A percentile compares a stretch with the other conserved stretches of the same genome.
These are phyloP conservation scores for Temnothorax unifasciatus DNA, from an alignment of 2,888 invertebrate genomes.

Conservation along the genomic window DNA sequence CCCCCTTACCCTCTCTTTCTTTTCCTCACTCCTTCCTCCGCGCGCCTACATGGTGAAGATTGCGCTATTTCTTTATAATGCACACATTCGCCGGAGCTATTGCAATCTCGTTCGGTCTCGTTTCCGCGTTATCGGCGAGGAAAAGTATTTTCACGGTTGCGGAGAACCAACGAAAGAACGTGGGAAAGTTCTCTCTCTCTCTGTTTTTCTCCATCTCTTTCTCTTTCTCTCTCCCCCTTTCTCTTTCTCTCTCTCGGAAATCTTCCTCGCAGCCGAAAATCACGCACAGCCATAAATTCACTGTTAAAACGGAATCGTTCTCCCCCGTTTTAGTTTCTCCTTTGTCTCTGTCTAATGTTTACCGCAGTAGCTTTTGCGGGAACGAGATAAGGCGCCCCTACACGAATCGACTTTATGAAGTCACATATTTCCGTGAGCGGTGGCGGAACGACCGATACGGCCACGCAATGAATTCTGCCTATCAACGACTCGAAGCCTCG, in stretches of 20 bases:
- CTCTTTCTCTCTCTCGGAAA: slow-evolving; percentile 59
- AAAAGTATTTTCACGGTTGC: slow-evolving; percentile 77
- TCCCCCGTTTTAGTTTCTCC: slow-evolving; percentile 71
- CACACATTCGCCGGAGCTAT: slow-evolving; percentile 74
- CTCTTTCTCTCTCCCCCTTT: slow-evolving; percentile 30
- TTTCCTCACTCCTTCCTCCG: background rate
- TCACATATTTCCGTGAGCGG: slow-evolving; percentile 69
- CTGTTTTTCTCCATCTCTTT: background rate
- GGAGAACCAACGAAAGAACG: slow-evolving; percentile 61
- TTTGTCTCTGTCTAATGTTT: slow-evolving; percentile 74
- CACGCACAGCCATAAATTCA: slow-evolving; percentile 74
- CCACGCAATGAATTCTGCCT: slow-evolving; percentile 52
- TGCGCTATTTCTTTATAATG: slow-evolving; percentile 78
- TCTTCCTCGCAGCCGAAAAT: slow-evolving; percentile 72
- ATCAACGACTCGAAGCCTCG: slow-evolving; percentile 38
- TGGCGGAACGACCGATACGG: slow-evolving; percentile 18
- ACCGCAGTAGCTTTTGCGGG: slow-evolving; percentile 63
- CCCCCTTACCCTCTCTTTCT: slow-evolving; percentile 4
- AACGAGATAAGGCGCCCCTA: slow-evolving; percentile 59
- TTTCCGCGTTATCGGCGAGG: slow-evolving; percentile 77
- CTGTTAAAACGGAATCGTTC: slow-evolving; percentile 75
- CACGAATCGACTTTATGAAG: slow-evolving; percentile 71
- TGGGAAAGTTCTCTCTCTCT: slow-evolving; percentile 15
- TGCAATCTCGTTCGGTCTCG: slow-evolving; percentile 77
- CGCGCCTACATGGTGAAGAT: slow-evolving; percentile 68